Percentiles rank a stretch among this genome's conserved stretches.
These are phyloP conservation scores for Odontophorus gujanensis DNA, from an alignment of 2,113 vertebrate genomes.

Conservation along the genomic window DNA sequence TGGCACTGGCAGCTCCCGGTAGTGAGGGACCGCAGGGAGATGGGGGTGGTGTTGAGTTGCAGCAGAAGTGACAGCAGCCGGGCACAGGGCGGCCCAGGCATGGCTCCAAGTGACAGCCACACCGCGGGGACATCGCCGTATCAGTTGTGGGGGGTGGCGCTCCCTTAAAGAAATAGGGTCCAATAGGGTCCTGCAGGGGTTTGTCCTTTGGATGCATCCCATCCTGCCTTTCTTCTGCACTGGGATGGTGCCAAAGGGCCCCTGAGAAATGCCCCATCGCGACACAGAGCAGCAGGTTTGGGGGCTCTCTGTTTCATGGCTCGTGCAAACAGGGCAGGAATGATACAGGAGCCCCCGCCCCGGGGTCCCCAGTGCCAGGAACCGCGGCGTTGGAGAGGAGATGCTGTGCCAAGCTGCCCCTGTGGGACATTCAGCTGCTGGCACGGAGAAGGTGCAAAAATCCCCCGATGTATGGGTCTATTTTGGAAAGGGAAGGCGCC, in stretches of 20 bases:
- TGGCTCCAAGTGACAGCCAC: not conserved
- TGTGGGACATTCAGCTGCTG: not conserved
- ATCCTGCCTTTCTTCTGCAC: rapidly evolving
- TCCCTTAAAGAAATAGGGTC: not conserved
- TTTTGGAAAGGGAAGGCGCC: slow-evolving; percentile 44
- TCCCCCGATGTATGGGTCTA: slow-evolving; percentile 14
- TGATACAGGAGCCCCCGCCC: not conserved
- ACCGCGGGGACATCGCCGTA: not conserved
- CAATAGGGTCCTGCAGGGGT: not conserved
- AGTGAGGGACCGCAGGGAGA: not conserved
- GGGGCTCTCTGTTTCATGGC: not conserved
- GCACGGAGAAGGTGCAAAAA: slow-evolving; percentile 17
- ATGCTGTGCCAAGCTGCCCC: not conserved
- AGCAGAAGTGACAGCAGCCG: not conserved
- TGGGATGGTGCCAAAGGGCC: not conserved
- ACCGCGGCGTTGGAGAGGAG: too few relatives aligned
- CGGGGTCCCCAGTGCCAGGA: too few relatives aligned
- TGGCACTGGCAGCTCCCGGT: not conserved
- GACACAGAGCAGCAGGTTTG: not conserved
- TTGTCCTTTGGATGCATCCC: not conserved
- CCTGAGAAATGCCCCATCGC: not conserved
- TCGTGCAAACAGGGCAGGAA: not conserved
- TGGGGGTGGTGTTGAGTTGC: not conserved
- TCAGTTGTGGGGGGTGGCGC: not conserved
- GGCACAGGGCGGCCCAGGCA: not conserved